Conservation (phyloP, 2,888 invertebrate genomes). For the Euzophera pinguis region DNA sequence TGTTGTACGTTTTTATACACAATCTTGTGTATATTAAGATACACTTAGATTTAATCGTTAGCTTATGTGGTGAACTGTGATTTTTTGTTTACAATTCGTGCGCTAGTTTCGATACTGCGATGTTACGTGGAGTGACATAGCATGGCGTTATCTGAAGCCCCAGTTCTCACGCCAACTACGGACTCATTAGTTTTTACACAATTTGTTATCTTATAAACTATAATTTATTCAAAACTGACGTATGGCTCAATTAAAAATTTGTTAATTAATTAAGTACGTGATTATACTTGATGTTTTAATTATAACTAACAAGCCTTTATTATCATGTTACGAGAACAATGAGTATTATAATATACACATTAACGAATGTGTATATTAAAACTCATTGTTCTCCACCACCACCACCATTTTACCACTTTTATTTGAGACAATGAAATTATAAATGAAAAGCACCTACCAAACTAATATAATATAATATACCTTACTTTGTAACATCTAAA, state of each 20-base stretch:
- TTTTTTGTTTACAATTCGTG: conserved; percentile 1
- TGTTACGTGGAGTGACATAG: neutral
- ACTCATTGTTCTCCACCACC: no score
- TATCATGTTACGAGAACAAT: no score
- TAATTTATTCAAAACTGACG: neutral
- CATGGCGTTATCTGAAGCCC: neutral
- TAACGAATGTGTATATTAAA: no score
- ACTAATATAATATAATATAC: no score
- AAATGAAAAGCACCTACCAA: no score
- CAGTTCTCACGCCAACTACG: conserved; percentile 1
- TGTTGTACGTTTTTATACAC: conserved; percentile 3
- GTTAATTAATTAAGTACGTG: neutral
- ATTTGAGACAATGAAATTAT: no score
- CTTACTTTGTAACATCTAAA: no score
- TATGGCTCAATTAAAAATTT: neutral
- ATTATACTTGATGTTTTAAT: no score
- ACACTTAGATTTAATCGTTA: neutral
- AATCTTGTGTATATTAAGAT: no score
- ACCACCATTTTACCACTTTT: no score
- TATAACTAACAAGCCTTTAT: no score
- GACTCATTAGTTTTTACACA: neutral
- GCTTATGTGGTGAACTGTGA: conserved; percentile 4
- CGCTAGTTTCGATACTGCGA: neutral
- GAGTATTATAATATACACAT: no score
- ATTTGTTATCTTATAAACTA: neutral